Conservation (phyloP, 53 echinoderm and acorn worm species). For the Echinarachnius parma region DNA sequence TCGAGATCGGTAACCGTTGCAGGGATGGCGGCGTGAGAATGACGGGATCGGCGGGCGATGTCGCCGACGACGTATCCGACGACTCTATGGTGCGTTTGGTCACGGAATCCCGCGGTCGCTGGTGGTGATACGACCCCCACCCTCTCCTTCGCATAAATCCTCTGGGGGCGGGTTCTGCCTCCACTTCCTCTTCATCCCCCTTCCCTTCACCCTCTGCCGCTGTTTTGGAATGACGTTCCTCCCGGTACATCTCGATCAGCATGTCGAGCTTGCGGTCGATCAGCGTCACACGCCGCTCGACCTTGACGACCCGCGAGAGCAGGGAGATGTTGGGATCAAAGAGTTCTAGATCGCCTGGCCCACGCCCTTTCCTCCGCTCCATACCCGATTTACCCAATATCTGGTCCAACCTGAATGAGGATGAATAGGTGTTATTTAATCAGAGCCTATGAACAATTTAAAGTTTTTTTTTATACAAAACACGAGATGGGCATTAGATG, state of each 20-base stretch:
- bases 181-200: conserved; percentile 52
- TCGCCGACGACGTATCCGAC: conserved; percentile 76
- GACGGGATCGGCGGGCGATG: conserved; percentile 70
- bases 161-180: conserved; percentile 65
- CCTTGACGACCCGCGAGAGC: conserved; percentile 84
- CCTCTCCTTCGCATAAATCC: conserved; percentile 69
- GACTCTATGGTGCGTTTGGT: conserved; percentile 60
- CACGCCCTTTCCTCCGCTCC: conserved; percentile 67
- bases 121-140: conserved; percentile 68
- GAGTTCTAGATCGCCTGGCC: conserved; percentile 78
- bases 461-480: too few relatives aligned
- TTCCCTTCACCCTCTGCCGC: conserved; percentile 46
- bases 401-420: conserved; percentile 72
- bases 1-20: conserved; percentile 12
- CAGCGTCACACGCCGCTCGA: conserved; percentile 85
- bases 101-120: conserved; percentile 53
- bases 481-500: too few relatives aligned
- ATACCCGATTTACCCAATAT: conserved; percentile 85
- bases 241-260: conserved; percentile 96
- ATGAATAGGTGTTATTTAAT: too few relatives aligned
- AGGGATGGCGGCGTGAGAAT: background rate
- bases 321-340: conserved; percentile 83
- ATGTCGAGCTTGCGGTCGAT: conserved; percentile 96
- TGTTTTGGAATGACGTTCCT: conserved; percentile 70
- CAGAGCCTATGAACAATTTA: too few relatives aligned